Evolutionary conservation across 2,113 vertebrate species (phyloP), one percentile per base, ranked within the genome.

Genomic region (Sebastes fasciatus): DNA sequence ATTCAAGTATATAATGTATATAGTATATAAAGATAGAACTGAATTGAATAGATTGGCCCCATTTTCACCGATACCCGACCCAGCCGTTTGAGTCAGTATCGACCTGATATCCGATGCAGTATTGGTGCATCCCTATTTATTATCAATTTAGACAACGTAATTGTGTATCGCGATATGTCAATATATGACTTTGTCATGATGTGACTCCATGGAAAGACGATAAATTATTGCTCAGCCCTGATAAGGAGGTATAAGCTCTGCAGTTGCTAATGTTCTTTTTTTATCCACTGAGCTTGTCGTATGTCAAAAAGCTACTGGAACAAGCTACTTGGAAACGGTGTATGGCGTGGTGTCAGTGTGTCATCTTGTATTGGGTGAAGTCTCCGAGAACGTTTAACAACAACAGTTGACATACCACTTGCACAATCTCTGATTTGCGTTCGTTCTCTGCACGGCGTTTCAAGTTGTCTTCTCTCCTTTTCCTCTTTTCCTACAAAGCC

Each of bases 401-500:
- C 2, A 61, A 34, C 3, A 43, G 14, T 2, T 6, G 12, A 93
- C 97, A 84, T 94, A 99, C 98, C 97, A 99, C 97, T 96, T 99
- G 97, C 14, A 99, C 97, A 0, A 98, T 91, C 89, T 99, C 97
- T 0, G 97, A 95, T 88, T 96, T 98, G 66, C 96, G 94, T 80
- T 98, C 97, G 0, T 98, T 99, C 83, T 97, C 97, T 62, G 94
- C 93, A 0, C 97, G 94, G 21, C 97, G 95, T 76, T 83, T 97
- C 88, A 97, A 74, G 89, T 97, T 97, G 19, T 98, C 97, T 0
- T 97, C 97, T 66, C 96, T 93, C 42, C 97, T 94, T 72, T 93
- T 95, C 69, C 97, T 96, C 91, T 96, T 98, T 5, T 98, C 97
- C 98, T 99, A 79, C 0, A 6, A 58, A 46, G 26, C 8, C 62